Evolutionary conservation across 2,888 invertebrate genomes (phyloP), one percentile per base, ranked within the genome.

Genomic region (Allygus modestus): DNA sequence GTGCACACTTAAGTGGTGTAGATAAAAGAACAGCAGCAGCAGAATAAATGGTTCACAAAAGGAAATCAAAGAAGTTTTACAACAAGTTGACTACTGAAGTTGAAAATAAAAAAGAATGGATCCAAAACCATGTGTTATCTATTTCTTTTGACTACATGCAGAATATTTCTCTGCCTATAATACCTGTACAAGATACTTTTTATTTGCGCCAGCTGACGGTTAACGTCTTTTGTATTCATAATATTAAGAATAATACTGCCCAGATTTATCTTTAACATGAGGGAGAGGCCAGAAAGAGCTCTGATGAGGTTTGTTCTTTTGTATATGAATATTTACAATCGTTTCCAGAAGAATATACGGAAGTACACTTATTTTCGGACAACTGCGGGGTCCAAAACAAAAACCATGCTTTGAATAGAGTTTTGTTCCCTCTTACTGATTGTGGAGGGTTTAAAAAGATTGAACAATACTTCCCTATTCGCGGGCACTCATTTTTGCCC

Each of bases 21-120:
- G 37, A 20, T 0, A 81, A 61, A 81, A 17, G 58, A 15, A 33
- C 15, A 1, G 58, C 31, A n/a, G 81, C 54, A 31, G 81, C 81
- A 9, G 61, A 81, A 23, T 23, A 61, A 15, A 23, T 58, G 23
- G 61, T 81, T 33, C 61, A 81, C 33, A 58, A 61, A 11, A 28
- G 81, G 23, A 81, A 81, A 20, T 9, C 81, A 0, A 31, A 58
- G 11, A 81, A 58, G 31, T 81, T 81, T 33, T 81, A 81, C 37
- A 81, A 61, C 37, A 71, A 71, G 17, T 71, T 71, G 65, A 17
- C 17, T 28, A 11, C 2, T 11, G 65, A 65, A 20, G 65, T 65
- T 65, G 12, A 28, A 31, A 26, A 28, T 23, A 11, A 71, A 31
- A 20, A 54, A 5, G 41, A 43, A 43, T 1, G 11, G 20, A 33